Percentiles rank a stretch among this genome's conserved stretches.
Evolutionary conservation across 2,888 invertebrate genomes (phyloP).

Genomic region (Amphipoea oculea): DNA sequence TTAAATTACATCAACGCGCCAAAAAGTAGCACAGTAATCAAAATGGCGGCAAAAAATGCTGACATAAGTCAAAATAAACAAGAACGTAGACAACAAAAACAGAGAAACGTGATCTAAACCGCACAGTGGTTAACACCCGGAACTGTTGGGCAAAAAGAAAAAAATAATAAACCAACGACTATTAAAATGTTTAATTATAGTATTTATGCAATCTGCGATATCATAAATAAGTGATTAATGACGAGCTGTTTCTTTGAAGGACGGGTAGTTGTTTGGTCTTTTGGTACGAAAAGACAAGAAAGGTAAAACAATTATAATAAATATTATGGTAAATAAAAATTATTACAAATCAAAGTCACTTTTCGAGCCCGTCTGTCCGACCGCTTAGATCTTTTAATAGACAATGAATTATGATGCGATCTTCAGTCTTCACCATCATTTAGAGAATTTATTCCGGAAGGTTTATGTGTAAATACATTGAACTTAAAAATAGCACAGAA

Average conservation of each 20-base stretch:
- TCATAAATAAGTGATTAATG: conserved; percentile 16
- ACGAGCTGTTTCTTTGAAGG: background rate
- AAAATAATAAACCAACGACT: conserved; percentile 4
- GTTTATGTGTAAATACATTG: background rate
- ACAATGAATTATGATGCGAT: background rate
- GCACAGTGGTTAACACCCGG: conserved; percentile 59
- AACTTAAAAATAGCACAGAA: background rate
- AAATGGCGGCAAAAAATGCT: conserved; percentile 29
- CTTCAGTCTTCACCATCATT: background rate
- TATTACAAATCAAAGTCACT: background rate
- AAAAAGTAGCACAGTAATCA: conserved; percentile 32
- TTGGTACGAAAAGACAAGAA: background rate
- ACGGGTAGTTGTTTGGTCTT: conserved; percentile 1
- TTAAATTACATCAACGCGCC: conserved; percentile 10
- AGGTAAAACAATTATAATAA: background rate
- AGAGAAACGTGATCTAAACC: conserved; percentile 48
- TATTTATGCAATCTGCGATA: conserved; percentile 10
- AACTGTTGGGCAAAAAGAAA: conserved; percentile 49
- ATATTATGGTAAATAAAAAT: too few relatives aligned
- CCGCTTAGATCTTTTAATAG: background rate
- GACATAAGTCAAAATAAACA: conserved; percentile 53
- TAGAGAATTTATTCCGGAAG: background rate
- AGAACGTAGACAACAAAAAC: conserved; percentile 29
- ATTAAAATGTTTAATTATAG: conserved; percentile 28
- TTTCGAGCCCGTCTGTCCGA: background rate